Percentiles rank a stretch among this genome's conserved stretches.
Evolutionary conservation across 2,797 vertebrate species (phyloP).

Genomic region (Philypnodon macrostomus): DNA sequence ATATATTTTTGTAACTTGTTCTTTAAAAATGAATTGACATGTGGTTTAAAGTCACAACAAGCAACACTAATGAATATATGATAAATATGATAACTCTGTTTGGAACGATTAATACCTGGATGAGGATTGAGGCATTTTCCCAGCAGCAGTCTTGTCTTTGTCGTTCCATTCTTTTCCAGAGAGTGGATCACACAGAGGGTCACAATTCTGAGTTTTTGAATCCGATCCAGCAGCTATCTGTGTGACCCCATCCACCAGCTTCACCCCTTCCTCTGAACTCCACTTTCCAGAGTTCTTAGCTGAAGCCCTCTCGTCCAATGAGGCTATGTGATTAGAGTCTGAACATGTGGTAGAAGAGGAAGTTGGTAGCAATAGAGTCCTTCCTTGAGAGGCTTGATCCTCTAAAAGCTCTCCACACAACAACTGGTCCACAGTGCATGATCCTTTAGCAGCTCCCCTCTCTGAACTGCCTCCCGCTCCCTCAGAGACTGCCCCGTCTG

Average conservation of each 20-base stretch:
- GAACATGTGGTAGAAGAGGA: conserved; percentile 60
- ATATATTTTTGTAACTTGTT: background rate
- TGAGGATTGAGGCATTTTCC: conserved; percentile 81
- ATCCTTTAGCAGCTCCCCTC: conserved; percentile 27
- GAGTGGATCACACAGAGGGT: conserved; percentile 64
- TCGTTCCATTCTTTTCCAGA: conserved; percentile 76
- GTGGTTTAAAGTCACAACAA: too few relatives aligned
- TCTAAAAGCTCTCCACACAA: conserved; percentile 79
- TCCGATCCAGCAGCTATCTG: conserved; percentile 33
- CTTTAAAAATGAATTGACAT: too few relatives aligned
- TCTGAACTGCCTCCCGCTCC: conserved; percentile 17
- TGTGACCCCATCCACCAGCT: conserved; percentile 43
- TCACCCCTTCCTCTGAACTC: conserved; percentile 56
- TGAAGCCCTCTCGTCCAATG: conserved; percentile 64
- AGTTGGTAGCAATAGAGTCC: conserved; percentile 70
- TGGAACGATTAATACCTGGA: conserved; percentile 73
- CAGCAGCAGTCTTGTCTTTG: conserved; percentile 75
- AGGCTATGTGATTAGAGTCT: conserved; percentile 60
- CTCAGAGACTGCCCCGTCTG: conserved; percentile 53
- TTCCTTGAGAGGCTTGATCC: conserved; percentile 67
- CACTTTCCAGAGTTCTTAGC: conserved; percentile 37
- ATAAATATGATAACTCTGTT: background rate
- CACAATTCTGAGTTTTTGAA: conserved; percentile 65
- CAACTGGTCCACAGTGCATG: conserved; percentile 78
- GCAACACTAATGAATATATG: too few relatives aligned